Conservation (phyloP, 64 coral and sea anemone genomes). For the Montipora efflorescens region DNA sequence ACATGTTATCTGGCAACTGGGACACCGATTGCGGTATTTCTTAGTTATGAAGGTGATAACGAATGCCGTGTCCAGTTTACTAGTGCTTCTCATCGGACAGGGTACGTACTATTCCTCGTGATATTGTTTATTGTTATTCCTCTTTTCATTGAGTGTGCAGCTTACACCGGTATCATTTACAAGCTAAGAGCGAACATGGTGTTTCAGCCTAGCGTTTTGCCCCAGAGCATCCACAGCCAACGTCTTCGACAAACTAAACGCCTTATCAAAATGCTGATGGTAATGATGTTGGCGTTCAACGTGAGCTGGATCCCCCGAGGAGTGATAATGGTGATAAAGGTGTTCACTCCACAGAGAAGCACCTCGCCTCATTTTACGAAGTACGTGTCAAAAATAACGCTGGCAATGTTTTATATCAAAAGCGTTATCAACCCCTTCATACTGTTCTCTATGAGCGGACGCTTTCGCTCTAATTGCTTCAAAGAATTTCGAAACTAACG, state of each 20-base stretch:
- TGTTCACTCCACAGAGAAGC: conserved; percentile 30
- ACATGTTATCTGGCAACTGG: too few relatives aligned
- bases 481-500: too few relatives aligned
- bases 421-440: conserved; percentile 82
- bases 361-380: conserved; percentile 27
- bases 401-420: conserved; percentile 80
- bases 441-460: conserved; percentile 76
- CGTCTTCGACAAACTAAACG: conserved; percentile 25
- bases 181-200: conserved; percentile 49
- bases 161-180: conserved; percentile 22
- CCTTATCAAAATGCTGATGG: conserved; percentile 71
- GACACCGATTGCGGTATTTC: too few relatives aligned
- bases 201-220: not conserved
- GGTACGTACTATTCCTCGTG: too few relatives aligned
- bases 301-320: conserved; percentile 76
- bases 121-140: not conserved
- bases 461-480: conserved; percentile 62
- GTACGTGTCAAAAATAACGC: not conserved
- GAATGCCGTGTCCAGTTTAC: too few relatives aligned
- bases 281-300: conserved; percentile 72
- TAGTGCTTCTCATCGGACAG: too few relatives aligned
- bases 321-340: conserved; percentile 56
- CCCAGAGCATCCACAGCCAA: not conserved
- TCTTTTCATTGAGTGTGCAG: not conserved
- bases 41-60: too few relatives aligned